phyloP scores from a whole-genome alignment of 2,888 invertebrate species.

The Cinara cedri region DNA sequence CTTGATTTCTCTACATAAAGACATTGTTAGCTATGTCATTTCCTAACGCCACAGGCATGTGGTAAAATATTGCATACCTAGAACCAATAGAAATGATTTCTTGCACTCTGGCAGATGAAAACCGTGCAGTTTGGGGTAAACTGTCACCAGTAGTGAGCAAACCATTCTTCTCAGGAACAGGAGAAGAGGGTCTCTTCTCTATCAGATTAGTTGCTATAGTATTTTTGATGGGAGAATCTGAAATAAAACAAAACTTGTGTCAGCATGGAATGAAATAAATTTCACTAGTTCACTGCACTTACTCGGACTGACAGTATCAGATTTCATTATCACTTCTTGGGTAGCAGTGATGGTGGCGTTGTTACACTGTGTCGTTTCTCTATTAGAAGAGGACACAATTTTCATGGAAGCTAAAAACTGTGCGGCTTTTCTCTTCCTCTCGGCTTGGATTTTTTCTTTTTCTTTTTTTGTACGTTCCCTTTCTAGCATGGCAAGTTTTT shows the following conservation, averaged over 20 bases:
- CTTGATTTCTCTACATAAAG: too few species aligned
- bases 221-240: slow-evolving; percentile 3
- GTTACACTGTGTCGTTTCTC: background rate
- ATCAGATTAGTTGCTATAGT: background rate
- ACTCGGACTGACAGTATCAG: background rate
- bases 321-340: background rate
- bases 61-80: slow-evolving; percentile 10
- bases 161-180: slow-evolving; percentile 13
- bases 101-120: slow-evolving; percentile 11
- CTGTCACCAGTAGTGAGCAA: background rate
- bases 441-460: slow-evolving; percentile 58
- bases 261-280: too few species aligned
- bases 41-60: too few species aligned
- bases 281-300: too few species aligned
- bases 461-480: slow-evolving; percentile 56
- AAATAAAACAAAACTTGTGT: background rate
- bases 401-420: slow-evolving; percentile 56
- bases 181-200: background rate
- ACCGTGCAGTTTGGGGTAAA: background rate
- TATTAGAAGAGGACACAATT: slow-evolving; percentile 32
- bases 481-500: slow-evolving; percentile 57
- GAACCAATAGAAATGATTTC: slow-evolving; percentile 54
- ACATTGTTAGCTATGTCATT: too few species aligned
- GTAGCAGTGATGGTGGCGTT: background rate
- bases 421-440: slow-evolving; percentile 58